These are phyloP conservation scores for Oryzias dopingdopingensis DNA, from an alignment of 2,797 vertebrate genomes.

Conservation along the genomic window DNA sequence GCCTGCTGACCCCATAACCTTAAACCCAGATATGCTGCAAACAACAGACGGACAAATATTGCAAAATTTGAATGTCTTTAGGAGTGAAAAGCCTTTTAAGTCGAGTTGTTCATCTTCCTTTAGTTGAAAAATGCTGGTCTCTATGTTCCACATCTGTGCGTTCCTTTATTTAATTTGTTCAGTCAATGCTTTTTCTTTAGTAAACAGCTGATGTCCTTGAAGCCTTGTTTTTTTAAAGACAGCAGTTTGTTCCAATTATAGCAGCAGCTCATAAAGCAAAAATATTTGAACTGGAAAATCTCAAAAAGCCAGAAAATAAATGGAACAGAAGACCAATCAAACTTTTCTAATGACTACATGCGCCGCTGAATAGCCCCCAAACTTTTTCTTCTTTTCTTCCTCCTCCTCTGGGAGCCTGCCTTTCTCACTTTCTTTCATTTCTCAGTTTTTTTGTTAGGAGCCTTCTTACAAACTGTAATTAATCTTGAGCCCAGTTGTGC, in stretches of 20 bases:
- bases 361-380: slow-evolving; percentile 12
- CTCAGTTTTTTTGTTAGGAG: background rate
- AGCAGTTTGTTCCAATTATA: slow-evolving; percentile 29
- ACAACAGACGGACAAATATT: too few species aligned
- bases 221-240: slow-evolving; percentile 14
- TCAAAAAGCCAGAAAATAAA: slow-evolving; percentile 5
- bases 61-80: too few species aligned
- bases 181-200: slow-evolving; percentile 5
- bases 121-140: background rate
- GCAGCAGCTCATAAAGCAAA: slow-evolving; percentile 8
- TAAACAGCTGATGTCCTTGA: slow-evolving; percentile 21
- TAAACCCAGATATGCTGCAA: too few species aligned
- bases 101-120: too few species aligned
- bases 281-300: slow-evolving; percentile 10
- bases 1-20: too few species aligned
- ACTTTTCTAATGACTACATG: slow-evolving; percentile 20
- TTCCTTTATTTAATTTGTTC: slow-evolving; percentile 2
- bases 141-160: background rate
- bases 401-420: background rate
- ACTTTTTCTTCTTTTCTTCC: slow-evolving; percentile 6
- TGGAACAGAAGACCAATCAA: slow-evolving; percentile 28
- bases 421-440: background rate
- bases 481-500: background rate
- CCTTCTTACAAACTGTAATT: background rate
- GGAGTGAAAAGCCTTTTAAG: too few species aligned